Base-by-base conservation (phyloP, 2,888 invertebrate genomes). In the Lasioglossum lativentre region DNA sequence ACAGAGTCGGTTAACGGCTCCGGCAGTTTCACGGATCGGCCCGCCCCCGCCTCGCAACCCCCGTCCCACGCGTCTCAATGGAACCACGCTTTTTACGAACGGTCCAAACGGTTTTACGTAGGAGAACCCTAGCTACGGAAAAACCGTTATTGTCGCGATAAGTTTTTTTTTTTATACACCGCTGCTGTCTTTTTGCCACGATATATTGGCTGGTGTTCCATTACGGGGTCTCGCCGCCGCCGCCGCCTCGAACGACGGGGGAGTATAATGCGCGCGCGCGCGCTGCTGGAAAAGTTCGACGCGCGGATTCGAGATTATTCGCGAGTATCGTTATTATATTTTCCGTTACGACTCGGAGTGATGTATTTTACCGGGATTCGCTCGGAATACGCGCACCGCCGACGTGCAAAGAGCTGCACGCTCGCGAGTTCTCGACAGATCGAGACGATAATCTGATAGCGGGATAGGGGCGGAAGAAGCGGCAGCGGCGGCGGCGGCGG, bases 101-200 rank as follows among this genome's bases (percentile, higher is more conserved):
- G 77, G 63, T 68, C 82, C 75, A 82, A 87, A 89, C 80, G 85
- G 80, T 83, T 80, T 30, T 63, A 73, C 75, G 80, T 68, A 47
- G 85, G 78, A 45, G 45, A 83, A 84, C 73, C 73, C 72, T 47
- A 77, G 10, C 71, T 27, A 70, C 63, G 75, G 71, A 85, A 86
- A 86, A 89, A 86, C 83, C 81, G 81, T 84, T 89, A 88, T 85
- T 84, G 86, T 63, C 75, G 75, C 83, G 89, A 89, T 89, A 88
- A 89, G 47, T 86, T 85, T 77, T 79, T 78, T 78, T 79, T 71
- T 52, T 66, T 72, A 80, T 68, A 82, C 63, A n/a, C 45, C 66
- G 6, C 66, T 16, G 56, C 42, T 59, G 72, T 75, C 81, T 70
- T 75, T 74, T 73, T 30, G n/a, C 34, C 52, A 5, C 52, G 73